A percentile compares a stretch with the other conserved stretches of the same genome.
These are phyloP conservation scores for Perccottus glenii DNA, from an alignment of 2,113 vertebrate genomes.

Conservation along the genomic window DNA sequence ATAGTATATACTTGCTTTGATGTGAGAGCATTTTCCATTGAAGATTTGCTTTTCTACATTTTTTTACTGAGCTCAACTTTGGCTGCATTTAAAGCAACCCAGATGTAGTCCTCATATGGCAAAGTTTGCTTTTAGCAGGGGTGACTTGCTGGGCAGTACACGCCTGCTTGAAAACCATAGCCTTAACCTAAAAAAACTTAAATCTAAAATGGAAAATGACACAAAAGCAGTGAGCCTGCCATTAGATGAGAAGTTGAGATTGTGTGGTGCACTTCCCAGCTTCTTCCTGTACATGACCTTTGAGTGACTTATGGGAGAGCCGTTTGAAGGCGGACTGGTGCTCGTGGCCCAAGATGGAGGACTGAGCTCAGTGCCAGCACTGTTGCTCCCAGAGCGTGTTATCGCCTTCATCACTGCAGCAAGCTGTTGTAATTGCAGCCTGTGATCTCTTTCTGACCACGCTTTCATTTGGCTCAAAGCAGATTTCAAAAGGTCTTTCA, in stretches of 20 bases:
- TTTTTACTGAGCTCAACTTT: slow-evolving; percentile 6
- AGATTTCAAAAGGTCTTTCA: slow-evolving; percentile 75
- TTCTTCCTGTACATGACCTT: slow-evolving; percentile 85
- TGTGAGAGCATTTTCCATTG: slow-evolving; percentile 13
- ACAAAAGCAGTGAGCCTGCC: slow-evolving; percentile 59
- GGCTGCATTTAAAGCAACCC: slow-evolving; percentile 29
- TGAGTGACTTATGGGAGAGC: slow-evolving; percentile 82
- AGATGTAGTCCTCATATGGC: slow-evolving; percentile 16
- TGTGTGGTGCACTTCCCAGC: slow-evolving; percentile 80
- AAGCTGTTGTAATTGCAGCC: slow-evolving; percentile 87
- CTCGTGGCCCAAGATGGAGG: slow-evolving; percentile 59
- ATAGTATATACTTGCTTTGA: slow-evolving; percentile 1
- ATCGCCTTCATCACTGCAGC: slow-evolving; percentile 87
- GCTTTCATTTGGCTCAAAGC: slow-evolving; percentile 79
- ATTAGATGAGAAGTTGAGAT: slow-evolving; percentile 82
- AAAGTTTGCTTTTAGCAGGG: slow-evolving; percentile 62
- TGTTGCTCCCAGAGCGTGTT: slow-evolving; percentile 64
- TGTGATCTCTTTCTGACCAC: slow-evolving; percentile 83
- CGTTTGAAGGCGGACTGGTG: slow-evolving; percentile 81
- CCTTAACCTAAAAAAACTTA: slow-evolving; percentile 34
- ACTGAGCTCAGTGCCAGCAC: slow-evolving; percentile 8
- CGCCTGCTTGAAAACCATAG: slow-evolving; percentile 49
- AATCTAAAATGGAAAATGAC: slow-evolving; percentile 41
- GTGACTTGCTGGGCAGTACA: slow-evolving; percentile 49
- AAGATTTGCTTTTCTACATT: slow-evolving; percentile 8